Percentiles rank a stretch among this genome's conserved stretches.
Conservation (phyloP, 2,797 vertebrate genomes). For the Thalassophryne amazonica region DNA sequence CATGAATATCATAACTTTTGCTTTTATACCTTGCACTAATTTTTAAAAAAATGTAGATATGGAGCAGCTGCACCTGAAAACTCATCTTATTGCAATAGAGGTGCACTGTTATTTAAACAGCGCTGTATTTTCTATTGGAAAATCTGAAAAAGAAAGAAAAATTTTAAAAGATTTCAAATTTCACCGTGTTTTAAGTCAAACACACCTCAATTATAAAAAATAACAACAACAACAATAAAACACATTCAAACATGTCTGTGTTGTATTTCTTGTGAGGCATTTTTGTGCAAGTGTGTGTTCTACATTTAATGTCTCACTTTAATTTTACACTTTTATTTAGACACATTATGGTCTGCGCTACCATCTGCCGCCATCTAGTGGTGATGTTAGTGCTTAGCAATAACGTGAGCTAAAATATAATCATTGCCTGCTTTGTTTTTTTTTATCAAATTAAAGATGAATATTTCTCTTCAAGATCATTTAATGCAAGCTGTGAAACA, state of each 20-base stretch:
- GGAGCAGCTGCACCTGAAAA: conserved; percentile 31
- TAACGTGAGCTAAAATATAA: not conserved
- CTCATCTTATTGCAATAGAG: conserved; percentile 28
- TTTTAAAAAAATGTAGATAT: conserved; percentile 26
- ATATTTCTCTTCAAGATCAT: too few species aligned
- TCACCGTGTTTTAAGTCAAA: conserved; percentile 24
- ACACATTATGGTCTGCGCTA: conserved; percentile 42
- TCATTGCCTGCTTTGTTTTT: not conserved
- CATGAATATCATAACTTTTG: conserved; percentile 16
- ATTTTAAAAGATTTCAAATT: conserved; percentile 13
- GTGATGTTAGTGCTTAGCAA: conserved; percentile 21
- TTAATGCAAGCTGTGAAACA: conserved; percentile 9
- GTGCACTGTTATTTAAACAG: conserved; percentile 21
- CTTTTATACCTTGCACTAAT: conserved; percentile 52
- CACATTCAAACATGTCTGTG: conserved; percentile 71
- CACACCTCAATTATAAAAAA: conserved; percentile 75
- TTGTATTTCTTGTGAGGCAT: conserved; percentile 63
- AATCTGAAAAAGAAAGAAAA: conserved; percentile 9
- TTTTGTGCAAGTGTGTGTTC: too few species aligned
- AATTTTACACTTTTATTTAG: too few species aligned
- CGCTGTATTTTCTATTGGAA: conserved; percentile 43
- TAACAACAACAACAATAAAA: too few species aligned
- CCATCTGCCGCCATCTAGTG: conserved; percentile 70
- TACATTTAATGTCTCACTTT: conserved; percentile 68
- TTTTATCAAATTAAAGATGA: too few species aligned